phyloP scores from a whole-genome alignment of 2,797 vertebrate species.

The Fundulus diaphanus region DNA sequence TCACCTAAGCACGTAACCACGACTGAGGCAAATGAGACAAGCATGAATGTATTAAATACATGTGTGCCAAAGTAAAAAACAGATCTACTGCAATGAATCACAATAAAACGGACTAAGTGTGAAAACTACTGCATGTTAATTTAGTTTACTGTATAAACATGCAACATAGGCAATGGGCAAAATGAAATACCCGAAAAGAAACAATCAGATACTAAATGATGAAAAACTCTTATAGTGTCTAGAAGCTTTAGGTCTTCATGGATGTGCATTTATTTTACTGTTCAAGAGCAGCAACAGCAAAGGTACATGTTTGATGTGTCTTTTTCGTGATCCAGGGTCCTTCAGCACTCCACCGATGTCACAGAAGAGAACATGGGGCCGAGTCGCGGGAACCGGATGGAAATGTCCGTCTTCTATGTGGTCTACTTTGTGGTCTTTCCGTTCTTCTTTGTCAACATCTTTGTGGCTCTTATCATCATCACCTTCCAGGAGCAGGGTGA shows the following conservation, averaged over 20 bases:
- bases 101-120: not conserved
- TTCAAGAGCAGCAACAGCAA: not conserved
- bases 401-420: conserved; percentile 99
- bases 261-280: not conserved
- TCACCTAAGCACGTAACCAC: no score
- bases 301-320: not conserved
- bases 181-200: not conserved
- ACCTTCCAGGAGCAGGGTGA: conserved; percentile 99
- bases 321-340: conserved; percentile 81
- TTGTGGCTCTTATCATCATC: conserved; percentile 98
- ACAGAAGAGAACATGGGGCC: conserved; percentile 97
- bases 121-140: not conserved
- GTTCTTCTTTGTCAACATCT: conserved; percentile 99
- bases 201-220: not conserved
- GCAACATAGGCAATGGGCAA: not conserved
- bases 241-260: no score
- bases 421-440: conserved; percentile 99
- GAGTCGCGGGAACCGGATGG: conserved; percentile 97
- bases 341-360: conserved; percentile 96
- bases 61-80: not conserved
- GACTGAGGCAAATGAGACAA: not conserved
- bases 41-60: not conserved
- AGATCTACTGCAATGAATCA: not conserved
- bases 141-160: no score
- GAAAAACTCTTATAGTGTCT: no score